A percentile compares a stretch with the other conserved stretches of the same genome.
Evolutionary conservation across 1,140 invertebrate genomes (phyloP).

Genomic region (Drosophila sproati): DNA sequence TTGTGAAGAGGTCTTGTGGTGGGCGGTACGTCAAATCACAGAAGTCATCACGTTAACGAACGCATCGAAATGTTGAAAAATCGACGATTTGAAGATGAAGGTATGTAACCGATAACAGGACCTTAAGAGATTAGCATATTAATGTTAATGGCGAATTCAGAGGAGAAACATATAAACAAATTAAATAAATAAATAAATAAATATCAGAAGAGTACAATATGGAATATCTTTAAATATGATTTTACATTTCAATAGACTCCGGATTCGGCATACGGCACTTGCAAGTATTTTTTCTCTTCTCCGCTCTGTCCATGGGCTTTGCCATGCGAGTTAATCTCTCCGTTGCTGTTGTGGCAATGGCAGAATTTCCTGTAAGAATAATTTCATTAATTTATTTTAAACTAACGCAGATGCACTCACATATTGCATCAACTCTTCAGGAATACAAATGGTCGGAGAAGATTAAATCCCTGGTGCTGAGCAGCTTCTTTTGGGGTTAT

Average conservation of each 20-base stretch:
- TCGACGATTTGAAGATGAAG: constrained; percentile 38
- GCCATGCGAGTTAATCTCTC: constrained; percentile 88
- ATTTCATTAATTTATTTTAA: no score
- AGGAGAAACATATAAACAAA: neutral
- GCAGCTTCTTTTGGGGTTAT: constrained; percentile 88
- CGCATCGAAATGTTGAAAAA: constrained; percentile 40
- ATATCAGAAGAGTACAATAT: neutral
- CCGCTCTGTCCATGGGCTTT: constrained; percentile 87
- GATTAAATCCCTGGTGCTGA: constrained; percentile 84
- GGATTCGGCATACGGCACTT: constrained; percentile 85
- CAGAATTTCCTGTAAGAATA: constrained; percentile 54
- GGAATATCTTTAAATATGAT: neutral
- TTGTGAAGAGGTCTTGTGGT: constrained; percentile 11
- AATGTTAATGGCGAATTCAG: no score
- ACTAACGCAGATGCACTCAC: no score
- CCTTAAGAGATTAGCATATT: no score
- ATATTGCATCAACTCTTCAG: neutral
- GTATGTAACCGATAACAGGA: constrained; percentile 14
- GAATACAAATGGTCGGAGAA: constrained; percentile 41
- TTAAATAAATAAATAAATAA: neutral
- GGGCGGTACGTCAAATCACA: constrained; percentile 16
- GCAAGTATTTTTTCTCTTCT: constrained; percentile 87
- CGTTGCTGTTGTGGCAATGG: constrained; percentile 89
- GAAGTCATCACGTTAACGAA: neutral
- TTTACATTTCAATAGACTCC: constrained; percentile 9